phyloP scores from a whole-genome alignment of 2,113 vertebrate genomes.

The Callospermophilus lateralis region DNA sequence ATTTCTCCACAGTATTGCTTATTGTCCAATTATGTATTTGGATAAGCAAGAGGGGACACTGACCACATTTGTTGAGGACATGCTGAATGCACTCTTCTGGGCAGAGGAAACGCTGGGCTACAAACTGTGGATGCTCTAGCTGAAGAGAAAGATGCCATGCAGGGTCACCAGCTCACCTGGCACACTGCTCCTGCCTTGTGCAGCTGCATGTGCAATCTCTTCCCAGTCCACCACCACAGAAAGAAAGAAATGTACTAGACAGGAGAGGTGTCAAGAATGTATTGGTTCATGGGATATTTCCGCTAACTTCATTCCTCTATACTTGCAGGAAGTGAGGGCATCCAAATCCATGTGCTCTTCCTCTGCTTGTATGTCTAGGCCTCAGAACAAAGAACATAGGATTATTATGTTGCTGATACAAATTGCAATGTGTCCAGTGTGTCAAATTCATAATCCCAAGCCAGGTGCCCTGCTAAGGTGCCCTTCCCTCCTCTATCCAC shows the following conservation, averaged over 20 bases:
- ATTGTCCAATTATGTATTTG: slow-evolving; percentile 82
- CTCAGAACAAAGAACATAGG: neutral
- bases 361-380: neutral
- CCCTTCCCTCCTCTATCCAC: neutral
- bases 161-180: rapidly evolving
- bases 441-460: neutral
- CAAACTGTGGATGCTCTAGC: neutral
- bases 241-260: neutral
- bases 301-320: neutral
- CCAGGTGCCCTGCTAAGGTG: neutral
- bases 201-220: neutral
- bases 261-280: neutral
- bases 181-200: too few relatives aligned
- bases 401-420: neutral
- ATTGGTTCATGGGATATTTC: neutral
- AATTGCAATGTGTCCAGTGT: neutral
- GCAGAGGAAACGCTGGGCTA: slow-evolving; percentile 45
- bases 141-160: neutral
- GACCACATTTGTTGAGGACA: slow-evolving; percentile 74
- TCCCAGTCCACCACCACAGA: neutral
- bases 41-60: slow-evolving; percentile 81
- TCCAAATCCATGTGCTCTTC: neutral
- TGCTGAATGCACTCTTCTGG: slow-evolving; percentile 64
- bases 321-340: neutral
- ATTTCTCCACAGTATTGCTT: slow-evolving; percentile 79